Evolutionary conservation across 1,140 invertebrate species (phyloP), one percentile per base, ranked within the genome.

Genomic region (Caenorhabditis remanei): DNA sequence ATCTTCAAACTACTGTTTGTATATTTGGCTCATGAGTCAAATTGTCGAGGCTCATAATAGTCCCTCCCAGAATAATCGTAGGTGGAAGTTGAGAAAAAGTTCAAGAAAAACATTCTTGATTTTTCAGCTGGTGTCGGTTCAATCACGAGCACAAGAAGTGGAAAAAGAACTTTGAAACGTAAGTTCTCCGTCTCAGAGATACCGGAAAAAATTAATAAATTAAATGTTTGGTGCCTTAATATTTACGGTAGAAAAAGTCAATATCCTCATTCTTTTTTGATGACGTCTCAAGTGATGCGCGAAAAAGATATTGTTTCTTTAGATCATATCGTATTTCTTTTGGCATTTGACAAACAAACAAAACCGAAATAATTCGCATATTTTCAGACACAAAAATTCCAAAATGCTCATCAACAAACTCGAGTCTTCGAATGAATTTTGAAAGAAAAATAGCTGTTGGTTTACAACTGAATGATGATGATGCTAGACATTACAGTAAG

Each of bases 1-100:
- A 43, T 63, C 83, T 9, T 85, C 87, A 8, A 40, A 79, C 48
- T 85, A 61, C 48, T 88, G 87, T 71, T 48, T 88, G 41, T 85
- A 71, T 53, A 67, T 88, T n/a, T 88, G 87, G 87, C 56, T 88
- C 6, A 88, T 85, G 84, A 87, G 85, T 19, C 85, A 88, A 41
- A 88, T 88, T 41, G 53, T 88, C 8, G 63, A 85, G 21, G 67
- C 67, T 58, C 83, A 85, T 32, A 85, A 84, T 55, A 65, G 61
- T 24, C 53, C 71, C 7, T 46, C 71, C 3, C 43, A 79, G 11
- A 79, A 65, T 24, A 61, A 67, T 24, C 61, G 56, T 58, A 58
- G 41, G 53, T 58, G 32, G 19, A 16, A 21, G 7, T 46, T 24
- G 43, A 50, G 32, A 32, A 9, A n/a, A 19, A 16, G 24, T 55